Conservation (phyloP, 2,113 vertebrate species). For the Aviceda subcristata region DNA sequence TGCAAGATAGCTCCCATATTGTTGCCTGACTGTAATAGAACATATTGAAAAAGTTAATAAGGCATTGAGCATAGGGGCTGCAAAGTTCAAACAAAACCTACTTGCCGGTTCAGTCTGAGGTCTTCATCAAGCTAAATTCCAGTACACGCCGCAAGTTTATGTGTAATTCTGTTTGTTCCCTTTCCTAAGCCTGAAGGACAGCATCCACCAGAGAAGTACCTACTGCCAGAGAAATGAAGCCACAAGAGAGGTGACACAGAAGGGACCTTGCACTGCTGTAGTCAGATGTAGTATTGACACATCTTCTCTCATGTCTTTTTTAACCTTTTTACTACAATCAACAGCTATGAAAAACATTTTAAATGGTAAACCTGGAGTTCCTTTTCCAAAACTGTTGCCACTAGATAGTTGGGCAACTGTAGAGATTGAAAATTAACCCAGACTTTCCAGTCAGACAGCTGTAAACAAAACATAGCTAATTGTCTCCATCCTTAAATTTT, state of each 20-base stretch:
- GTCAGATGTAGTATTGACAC: fast-evolving
- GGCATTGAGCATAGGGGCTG: neutral
- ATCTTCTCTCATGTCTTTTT: neutral
- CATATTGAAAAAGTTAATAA: conserved; percentile 60
- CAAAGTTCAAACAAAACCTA: neutral
- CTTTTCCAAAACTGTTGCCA: neutral
- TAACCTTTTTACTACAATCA: neutral
- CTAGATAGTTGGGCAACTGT: neutral
- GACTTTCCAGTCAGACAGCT: neutral
- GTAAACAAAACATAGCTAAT: neutral
- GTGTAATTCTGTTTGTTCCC: neutral
- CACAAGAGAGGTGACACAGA: neutral
- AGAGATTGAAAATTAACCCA: neutral
- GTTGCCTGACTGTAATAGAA: conserved; percentile 6
- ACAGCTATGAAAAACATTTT: neutral
- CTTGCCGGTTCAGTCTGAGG: conserved; percentile 26
- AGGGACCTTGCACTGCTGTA: neutral
- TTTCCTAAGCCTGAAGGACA: neutral
- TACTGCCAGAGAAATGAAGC: neutral
- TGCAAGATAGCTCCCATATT: conserved; percentile 44
- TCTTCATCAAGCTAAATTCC: neutral
- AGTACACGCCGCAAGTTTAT: fast-evolving
- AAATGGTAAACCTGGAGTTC: neutral
- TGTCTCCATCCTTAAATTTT: no score
- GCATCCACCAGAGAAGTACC: neutral